Evolutionary conservation across 1,140 invertebrate genomes (phyloP).

Genomic region (Euwallacea fornicatus): DNA sequence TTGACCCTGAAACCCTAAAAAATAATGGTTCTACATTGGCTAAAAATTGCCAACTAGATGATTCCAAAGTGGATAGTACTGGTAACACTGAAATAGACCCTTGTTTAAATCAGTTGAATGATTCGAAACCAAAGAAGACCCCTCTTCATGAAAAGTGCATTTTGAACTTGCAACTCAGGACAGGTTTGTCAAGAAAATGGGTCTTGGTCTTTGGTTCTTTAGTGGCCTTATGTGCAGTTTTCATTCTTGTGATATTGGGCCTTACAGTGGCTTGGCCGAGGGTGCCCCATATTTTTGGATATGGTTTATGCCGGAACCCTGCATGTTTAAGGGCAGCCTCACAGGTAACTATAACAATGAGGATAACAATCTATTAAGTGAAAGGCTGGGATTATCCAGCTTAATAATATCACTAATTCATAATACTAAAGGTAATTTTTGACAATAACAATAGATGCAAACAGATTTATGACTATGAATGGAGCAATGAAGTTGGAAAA

Average conservation of each 20-base stretch:
- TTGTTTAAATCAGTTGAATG: constrained; percentile 39
- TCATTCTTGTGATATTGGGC: constrained; percentile 50
- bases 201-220: constrained; percentile 46
- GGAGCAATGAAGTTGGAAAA: too few species aligned
- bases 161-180: constrained; percentile 45
- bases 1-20: too few species aligned
- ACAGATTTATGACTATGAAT: too few species aligned
- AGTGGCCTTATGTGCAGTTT: constrained; percentile 43
- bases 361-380: too few species aligned
- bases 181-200: constrained; percentile 44
- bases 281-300: constrained; percentile 42
- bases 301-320: constrained; percentile 47
- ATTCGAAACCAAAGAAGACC: constrained; percentile 9
- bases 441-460: too few species aligned
- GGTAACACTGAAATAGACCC: constrained; percentile 39
- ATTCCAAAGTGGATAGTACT: too few species aligned
- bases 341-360: constrained; percentile 41
- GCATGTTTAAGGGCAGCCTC: constrained; percentile 49
- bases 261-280: constrained; percentile 50
- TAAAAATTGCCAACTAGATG: too few species aligned
- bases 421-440: too few species aligned
- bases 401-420: too few species aligned
- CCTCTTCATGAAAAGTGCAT: constrained; percentile 27
- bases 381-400: too few species aligned
- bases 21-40: too few species aligned